phyloP scores from a whole-genome alignment of 2,888 invertebrate genomes.

The Calameuta pallipes region DNA sequence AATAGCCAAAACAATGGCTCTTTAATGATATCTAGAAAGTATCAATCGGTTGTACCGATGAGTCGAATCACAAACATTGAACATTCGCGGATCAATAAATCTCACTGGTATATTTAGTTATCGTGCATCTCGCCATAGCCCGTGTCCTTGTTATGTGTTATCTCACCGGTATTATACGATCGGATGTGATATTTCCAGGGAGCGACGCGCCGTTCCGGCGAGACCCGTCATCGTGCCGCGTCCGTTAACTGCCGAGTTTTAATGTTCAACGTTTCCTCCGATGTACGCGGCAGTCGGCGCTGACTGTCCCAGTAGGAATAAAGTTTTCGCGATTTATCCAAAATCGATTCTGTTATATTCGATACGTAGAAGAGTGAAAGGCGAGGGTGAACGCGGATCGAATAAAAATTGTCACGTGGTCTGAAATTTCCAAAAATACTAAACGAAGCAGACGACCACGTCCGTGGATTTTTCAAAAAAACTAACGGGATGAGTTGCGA shows the following conservation, averaged over 20 bases:
- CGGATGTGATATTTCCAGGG: conserved; percentile 51
- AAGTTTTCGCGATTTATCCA: no score
- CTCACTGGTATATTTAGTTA: conserved; percentile 47
- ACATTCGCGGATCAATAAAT: conserved; percentile 49
- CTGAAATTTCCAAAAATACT: no score
- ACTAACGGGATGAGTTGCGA: no score
- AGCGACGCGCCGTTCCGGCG: not conserved
- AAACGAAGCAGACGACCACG: no score
- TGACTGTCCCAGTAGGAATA: no score
- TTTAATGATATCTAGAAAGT: not conserved
- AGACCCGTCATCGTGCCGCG: conserved; percentile 20
- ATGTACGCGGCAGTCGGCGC: conserved; percentile 8
- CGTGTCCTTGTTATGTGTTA: conserved; percentile 49
- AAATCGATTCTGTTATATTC: no score
- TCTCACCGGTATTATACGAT: conserved; percentile 54
- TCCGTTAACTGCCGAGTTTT: conserved; percentile 27
- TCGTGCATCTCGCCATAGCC: conserved; percentile 36
- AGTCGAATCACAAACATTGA: conserved; percentile 10
- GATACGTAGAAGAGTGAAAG: no score
- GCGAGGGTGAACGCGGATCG: no score
- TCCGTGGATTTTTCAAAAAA: no score
- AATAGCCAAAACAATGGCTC: no score
- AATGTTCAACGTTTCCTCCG: conserved; percentile 37
- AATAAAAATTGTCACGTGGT: no score
- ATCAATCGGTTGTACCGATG: not conserved